Conservation (phyloP, 2,888 invertebrate genomes). For the Iphiclides podalirius region DNA sequence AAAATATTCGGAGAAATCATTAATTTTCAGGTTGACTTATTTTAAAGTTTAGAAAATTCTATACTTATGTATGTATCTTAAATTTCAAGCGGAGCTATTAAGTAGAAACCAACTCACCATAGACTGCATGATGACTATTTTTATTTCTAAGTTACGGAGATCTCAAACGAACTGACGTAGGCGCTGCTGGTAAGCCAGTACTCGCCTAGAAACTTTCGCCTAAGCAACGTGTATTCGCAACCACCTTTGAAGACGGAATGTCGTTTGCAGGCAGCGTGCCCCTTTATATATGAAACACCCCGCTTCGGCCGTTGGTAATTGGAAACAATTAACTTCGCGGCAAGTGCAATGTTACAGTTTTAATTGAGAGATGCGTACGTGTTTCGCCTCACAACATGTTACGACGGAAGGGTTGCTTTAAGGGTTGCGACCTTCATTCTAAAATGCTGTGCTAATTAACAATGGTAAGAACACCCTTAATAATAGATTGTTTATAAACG, state of each 20-base stretch:
- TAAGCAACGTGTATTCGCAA: conserved; percentile 68
- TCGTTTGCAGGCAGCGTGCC: conserved; percentile 52
- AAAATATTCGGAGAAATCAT: no score
- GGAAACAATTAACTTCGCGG: conserved; percentile 72
- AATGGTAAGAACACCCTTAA: neutral
- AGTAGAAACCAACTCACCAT: conserved; percentile 59
- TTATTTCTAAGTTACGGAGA: conserved; percentile 64
- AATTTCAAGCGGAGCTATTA: no score
- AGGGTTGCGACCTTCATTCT: conserved; percentile 18
- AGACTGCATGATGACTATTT: conserved; percentile 75
- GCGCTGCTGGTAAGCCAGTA: conserved; percentile 74
- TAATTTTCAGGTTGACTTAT: no score
- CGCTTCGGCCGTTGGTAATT: conserved; percentile 66
- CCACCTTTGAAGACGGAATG: conserved; percentile 69
- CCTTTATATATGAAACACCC: conserved; percentile 73
- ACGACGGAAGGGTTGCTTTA: conserved; percentile 33
- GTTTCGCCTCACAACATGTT: conserved; percentile 39
- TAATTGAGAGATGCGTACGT: conserved; percentile 64
- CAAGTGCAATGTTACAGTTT: conserved; percentile 72
- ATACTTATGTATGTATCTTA: no score
- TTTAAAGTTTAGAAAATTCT: no score
- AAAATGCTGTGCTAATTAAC: neutral
- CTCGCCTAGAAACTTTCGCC: conserved; percentile 78
- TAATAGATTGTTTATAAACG: no score
- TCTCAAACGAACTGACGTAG: conserved; percentile 78